Evolutionary conservation across 2,888 invertebrate genomes (phyloP).

Genomic region (Drosophila fungiperda): DNA sequence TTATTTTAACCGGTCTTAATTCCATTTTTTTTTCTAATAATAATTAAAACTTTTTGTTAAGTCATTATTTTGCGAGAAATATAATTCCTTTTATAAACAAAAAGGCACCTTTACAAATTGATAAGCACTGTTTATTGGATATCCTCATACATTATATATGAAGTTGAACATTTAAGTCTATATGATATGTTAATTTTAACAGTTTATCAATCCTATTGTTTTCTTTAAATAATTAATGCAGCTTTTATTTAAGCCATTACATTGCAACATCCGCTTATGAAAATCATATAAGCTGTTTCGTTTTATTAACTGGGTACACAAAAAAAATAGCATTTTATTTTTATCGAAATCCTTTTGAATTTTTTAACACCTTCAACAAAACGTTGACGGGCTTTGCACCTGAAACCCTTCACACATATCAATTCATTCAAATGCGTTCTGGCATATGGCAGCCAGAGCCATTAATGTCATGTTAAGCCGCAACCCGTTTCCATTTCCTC

Average conservation of each 20-base stretch:
- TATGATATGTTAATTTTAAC: not conserved
- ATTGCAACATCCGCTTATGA: constrained; percentile 12
- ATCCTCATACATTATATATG: constrained; percentile 20
- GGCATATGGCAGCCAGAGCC: constrained; percentile 27
- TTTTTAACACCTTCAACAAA: constrained; percentile 36
- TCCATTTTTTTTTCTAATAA: not conserved
- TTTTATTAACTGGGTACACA: constrained; percentile 7
- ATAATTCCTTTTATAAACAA: constrained; percentile 8
- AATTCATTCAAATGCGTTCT: constrained; percentile 28
- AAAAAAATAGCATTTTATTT: constrained; percentile 7
- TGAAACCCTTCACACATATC: constrained; percentile 41
- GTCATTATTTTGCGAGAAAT: constrained; percentile 12
- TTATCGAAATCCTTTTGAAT: constrained; percentile 23
- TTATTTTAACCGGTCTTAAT: not conserved
- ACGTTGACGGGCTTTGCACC: constrained; percentile 17
- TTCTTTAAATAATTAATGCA: not conserved
- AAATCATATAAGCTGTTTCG: constrained; percentile 19
- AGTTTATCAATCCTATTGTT: not conserved
- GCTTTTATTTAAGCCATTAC: constrained; percentile 19
- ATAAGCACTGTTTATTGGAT: constrained; percentile 8
- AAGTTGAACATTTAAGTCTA: not conserved
- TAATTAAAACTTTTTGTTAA: not conserved
- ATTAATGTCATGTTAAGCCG: constrained; percentile 56
- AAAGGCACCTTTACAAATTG: not conserved
- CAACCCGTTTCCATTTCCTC: constrained; percentile 49